Percentiles rank a stretch among this genome's conserved stretches.
Conservation (phyloP, 2,888 invertebrate species). For the Aquatica leii region DNA sequence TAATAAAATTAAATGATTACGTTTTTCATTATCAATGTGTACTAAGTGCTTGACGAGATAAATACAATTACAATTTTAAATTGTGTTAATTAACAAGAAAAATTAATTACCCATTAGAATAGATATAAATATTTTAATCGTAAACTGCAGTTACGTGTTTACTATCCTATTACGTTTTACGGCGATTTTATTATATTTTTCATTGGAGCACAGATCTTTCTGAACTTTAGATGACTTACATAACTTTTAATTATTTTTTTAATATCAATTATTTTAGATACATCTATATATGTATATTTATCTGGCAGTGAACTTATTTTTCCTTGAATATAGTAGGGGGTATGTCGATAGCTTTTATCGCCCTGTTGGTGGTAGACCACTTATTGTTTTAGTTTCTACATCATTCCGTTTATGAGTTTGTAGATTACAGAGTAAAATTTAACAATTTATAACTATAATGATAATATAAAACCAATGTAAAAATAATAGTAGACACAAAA, state of each 20-base stretch:
- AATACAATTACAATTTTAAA: neutral
- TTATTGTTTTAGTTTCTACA: constrained; percentile 25
- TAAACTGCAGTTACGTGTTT: too few species aligned
- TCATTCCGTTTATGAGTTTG: constrained; percentile 5
- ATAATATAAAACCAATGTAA: too few species aligned
- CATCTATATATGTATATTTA: neutral
- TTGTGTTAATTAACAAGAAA: too few species aligned
- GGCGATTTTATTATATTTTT: neutral
- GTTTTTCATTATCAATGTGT: neutral
- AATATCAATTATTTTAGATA: neutral
- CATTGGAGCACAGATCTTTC: too few species aligned
- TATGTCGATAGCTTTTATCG: constrained; percentile 32
- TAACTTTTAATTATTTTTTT: too few species aligned
- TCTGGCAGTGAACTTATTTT: constrained; percentile 9
- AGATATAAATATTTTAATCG: too few species aligned
- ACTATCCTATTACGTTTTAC: neutral
- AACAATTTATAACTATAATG: constrained; percentile 1
- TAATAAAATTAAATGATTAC: constrained; percentile 1
- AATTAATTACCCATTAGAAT: too few species aligned
- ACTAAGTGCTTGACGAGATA: too few species aligned
- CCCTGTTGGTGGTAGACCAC: constrained; percentile 25
- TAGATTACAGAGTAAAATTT: constrained; percentile 9
- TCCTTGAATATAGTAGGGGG: constrained; percentile 22
- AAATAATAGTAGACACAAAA: too few species aligned
- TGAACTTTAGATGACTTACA: too few species aligned